These are phyloP conservation scores for Teleopsis dalmanni DNA, from an alignment of 1,140 invertebrate species.

Conservation along the genomic window DNA sequence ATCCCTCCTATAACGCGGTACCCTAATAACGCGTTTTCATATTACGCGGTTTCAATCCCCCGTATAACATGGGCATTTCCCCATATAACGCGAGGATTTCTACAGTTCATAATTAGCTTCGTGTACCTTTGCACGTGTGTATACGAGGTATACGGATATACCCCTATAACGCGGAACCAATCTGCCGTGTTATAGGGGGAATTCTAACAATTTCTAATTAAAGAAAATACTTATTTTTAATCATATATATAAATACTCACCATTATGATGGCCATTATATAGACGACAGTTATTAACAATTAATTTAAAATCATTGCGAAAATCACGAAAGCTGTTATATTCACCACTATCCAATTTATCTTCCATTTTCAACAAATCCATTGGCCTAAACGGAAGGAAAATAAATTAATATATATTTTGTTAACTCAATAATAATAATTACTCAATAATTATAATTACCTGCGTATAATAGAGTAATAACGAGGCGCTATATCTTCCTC, in stretches of 20 bases:
- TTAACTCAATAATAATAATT: conserved; percentile 1
- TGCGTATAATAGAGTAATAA: conserved; percentile 67
- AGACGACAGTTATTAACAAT: conserved; percentile 86
- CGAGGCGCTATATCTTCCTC: conserved; percentile 86
- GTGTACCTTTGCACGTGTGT: too few relatives aligned
- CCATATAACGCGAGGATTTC: too few relatives aligned
- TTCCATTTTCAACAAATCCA: conserved; percentile 84
- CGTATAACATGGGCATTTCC: too few relatives aligned
- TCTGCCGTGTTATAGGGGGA: too few relatives aligned
- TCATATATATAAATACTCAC: conserved; percentile 48
- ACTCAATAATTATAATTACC: conserved; percentile 21
- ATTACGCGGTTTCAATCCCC: too few relatives aligned
- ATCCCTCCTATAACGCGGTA: too few relatives aligned
- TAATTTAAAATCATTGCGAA: conserved; percentile 78
- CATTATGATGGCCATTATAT: conserved; percentile 87
- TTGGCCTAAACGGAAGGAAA: conserved; percentile 54
- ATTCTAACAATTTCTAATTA: too few relatives aligned
- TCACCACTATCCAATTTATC: conserved; percentile 71
- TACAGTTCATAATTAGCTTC: too few relatives aligned
- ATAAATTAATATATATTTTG: neutral
- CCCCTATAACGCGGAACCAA: too few relatives aligned
- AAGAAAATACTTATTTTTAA: neutral
- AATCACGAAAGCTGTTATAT: conserved; percentile 71
- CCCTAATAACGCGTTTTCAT: too few relatives aligned
- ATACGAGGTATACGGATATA: too few relatives aligned